Evolutionary conservation across 53 echinoderm and acorn worm genomes (phyloP).

Genomic region (Echinometra lucunter): DNA sequence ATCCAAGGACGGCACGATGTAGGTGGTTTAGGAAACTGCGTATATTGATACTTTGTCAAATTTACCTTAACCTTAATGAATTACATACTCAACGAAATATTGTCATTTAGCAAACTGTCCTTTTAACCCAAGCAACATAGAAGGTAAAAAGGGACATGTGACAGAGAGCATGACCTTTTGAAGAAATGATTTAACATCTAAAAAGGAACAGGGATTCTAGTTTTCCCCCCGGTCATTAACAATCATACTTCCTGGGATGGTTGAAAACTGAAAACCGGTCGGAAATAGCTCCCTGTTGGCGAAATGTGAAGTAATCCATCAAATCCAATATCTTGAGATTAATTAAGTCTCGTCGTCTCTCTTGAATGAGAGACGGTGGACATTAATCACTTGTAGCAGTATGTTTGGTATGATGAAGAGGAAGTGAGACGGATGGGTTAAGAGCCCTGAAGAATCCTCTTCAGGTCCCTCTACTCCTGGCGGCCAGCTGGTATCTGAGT

Average conservation of each 20-base stretch:
- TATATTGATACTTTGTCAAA: too few relatives aligned
- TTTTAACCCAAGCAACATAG: too few relatives aligned
- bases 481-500: conserved; percentile 2
- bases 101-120: too few relatives aligned
- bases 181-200: neutral
- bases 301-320: conserved; percentile 26
- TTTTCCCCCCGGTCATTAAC: neutral
- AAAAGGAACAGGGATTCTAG: neutral
- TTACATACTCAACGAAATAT: too few relatives aligned
- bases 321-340: conserved; percentile 42
- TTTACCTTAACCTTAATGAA: too few relatives aligned
- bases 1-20: too few relatives aligned
- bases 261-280: neutral
- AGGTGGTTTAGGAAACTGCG: too few relatives aligned
- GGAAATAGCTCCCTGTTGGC: conserved; percentile 13
- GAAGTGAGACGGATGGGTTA: neutral
- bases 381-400: conserved; percentile 35
- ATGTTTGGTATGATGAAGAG: neutral
- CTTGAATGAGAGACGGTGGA: neutral
- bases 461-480: neutral
- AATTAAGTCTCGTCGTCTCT: conserved; percentile 38
- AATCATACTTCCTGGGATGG: neutral
- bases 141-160: too few relatives aligned
- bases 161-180: too few relatives aligned
- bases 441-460: conserved; percentile 2